phyloP scores from a whole-genome alignment of 2,797 vertebrate species.

The Periparus ater region DNA sequence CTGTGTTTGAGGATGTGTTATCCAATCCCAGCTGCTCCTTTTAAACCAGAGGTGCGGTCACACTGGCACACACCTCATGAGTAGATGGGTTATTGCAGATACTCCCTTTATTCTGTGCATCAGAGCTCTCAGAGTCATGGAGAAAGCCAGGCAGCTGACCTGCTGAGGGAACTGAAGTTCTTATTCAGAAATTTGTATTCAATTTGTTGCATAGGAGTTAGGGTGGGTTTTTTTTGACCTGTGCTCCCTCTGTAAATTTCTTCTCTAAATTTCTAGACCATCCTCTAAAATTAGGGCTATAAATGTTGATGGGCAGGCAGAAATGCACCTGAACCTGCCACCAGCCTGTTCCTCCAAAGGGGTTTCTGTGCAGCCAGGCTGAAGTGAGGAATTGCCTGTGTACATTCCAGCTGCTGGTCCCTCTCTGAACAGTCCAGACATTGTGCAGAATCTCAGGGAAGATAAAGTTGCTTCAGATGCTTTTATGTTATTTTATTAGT shows the following conservation, averaged over 20 bases:
- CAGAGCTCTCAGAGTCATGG: not conserved
- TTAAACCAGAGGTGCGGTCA: not conserved
- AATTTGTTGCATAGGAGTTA: not conserved
- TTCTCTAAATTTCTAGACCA: not conserved
- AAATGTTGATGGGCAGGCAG: not conserved
- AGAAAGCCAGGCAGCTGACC: not conserved
- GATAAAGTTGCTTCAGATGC: not conserved
- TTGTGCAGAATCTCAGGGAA: not conserved
- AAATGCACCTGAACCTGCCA: conserved; percentile 13
- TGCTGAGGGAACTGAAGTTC: not conserved
- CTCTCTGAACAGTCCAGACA: not conserved
- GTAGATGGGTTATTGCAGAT: not conserved
- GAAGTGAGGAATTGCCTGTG: not conserved
- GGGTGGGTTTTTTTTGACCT: not conserved
- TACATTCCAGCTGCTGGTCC: not conserved
- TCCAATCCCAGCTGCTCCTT: not conserved
- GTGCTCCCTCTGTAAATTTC: not conserved
- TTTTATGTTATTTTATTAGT: not conserved
- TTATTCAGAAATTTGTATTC: not conserved
- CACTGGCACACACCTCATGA: not conserved
- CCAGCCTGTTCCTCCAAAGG: not conserved
- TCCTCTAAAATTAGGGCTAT: not conserved
- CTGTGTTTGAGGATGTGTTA: not conserved
- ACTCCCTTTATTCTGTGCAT: not conserved
- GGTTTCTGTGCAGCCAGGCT: not conserved